Evolutionary conservation across 2,113 vertebrate genomes (phyloP), one percentile per base, ranked within the genome.

Genomic region (Oplegnathus fasciatus): DNA sequence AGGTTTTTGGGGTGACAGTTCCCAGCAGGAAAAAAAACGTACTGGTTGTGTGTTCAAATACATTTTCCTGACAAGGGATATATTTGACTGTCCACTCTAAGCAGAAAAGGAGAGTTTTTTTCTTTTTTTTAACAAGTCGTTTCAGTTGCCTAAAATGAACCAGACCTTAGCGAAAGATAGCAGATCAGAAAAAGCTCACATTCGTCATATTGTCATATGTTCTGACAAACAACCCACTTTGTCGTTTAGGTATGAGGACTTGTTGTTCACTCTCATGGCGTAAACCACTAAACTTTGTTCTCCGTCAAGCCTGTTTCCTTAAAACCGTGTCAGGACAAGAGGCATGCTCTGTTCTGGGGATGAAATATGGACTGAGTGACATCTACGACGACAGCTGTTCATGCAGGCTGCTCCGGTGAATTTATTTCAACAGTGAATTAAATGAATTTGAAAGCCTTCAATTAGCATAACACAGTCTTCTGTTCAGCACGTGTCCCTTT

Each of bases 401-500:
- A 89, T 84, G 83, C 87, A 80, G 83, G 80, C 90, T 86, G 91
- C 86, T 90, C 69, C 77, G 75, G 52, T 83, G 32, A 87, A 92
- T 93, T 88, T 84, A 91, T 90, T 91, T 93, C 82, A 87, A 76
- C 85, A 83, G 69, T 89, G 83, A 91, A 92, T 91, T 84, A 84
- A 93, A 89, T 92, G 42, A 85, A 84, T 91, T 74, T 86, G 85
- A 89, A 89, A 90, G 85, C 64, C 80, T 89, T 79, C 77, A 83
- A 78, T 92, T 86, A 89, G 42, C 82, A 89, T 83, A 76, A 87
- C 82, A 73, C 81, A 82, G 87, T 83, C 44, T 81, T 77, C 80
- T 87, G 83, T 83, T 92, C 81, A 65, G 79, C 87, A 84, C 60
- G 52, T 78, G 89, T 83, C 26, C 58, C 69, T 73, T 81, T 80